Conservation (phyloP, 2,888 invertebrate genomes). For the Polyommatus iphigenia region DNA sequence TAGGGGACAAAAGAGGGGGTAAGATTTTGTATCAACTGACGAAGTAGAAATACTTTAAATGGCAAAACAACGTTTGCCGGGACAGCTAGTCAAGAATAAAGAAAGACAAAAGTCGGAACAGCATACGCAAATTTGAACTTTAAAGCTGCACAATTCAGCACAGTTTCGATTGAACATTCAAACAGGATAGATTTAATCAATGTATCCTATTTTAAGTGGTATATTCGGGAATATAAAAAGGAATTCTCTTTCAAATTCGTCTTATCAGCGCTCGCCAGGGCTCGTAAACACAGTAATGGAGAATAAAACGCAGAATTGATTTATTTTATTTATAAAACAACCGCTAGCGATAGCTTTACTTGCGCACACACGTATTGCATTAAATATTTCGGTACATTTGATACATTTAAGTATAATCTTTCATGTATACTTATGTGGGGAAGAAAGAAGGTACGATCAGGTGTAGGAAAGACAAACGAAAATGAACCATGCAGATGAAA, state of each 20-base stretch:
- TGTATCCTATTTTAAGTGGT: slow-evolving; percentile 22
- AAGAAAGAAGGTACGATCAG: no score
- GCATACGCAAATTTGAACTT: neutral
- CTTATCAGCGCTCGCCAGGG: slow-evolving; percentile 24
- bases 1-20: no score
- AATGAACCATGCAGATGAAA: no score
- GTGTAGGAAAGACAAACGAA: no score
- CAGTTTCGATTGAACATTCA: neutral
- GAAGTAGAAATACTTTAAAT: no score
- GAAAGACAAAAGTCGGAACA: neutral
- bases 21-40: no score
- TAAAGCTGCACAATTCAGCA: neutral
- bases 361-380: neutral
- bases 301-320: slow-evolving; percentile 23
- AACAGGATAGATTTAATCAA: slow-evolving; percentile 16
- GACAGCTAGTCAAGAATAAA: neutral
- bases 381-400: neutral
- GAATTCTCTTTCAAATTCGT: slow-evolving; percentile 16
- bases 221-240: slow-evolving; percentile 15
- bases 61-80: no score
- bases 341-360: neutral
- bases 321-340: slow-evolving; percentile 25
- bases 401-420: no score
- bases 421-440: no score
- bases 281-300: slow-evolving; percentile 23